A percentile compares a stretch with the other conserved stretches of the same genome.
These are phyloP conservation scores for Drosophila kohkoa DNA, from an alignment of 1,140 invertebrate species.

Conservation along the genomic window DNA sequence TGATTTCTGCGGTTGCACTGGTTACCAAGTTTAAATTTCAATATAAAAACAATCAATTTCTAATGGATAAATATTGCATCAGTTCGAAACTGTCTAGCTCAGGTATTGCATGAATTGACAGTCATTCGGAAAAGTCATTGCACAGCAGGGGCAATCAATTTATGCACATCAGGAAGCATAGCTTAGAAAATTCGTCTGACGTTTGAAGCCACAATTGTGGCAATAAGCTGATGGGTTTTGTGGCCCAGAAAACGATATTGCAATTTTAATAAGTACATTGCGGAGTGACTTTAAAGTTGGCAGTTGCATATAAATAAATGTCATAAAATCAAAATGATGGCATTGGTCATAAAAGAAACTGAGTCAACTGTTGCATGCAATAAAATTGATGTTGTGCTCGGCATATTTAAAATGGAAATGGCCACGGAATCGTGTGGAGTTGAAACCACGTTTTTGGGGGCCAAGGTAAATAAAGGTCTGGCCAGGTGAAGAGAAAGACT, in stretches of 20 bases:
- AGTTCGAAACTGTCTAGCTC: too few relatives aligned
- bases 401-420: conserved; percentile 9
- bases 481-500: neutral
- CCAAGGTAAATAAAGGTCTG: conserved; percentile 15
- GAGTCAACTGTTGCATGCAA: conserved; percentile 50
- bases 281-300: neutral
- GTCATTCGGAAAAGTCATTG: neutral
- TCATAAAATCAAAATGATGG: conserved; percentile 45
- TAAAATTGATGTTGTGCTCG: conserved; percentile 37
- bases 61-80: too few relatives aligned
- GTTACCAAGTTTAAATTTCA: too few relatives aligned
- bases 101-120: too few relatives aligned
- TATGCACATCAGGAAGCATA: neutral
- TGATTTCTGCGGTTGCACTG: too few relatives aligned
- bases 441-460: neutral
- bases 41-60: too few relatives aligned
- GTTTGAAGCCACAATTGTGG: neutral
- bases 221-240: conserved; percentile 1
- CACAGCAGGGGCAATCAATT: neutral
- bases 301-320: conserved; percentile 15
- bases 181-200: neutral
- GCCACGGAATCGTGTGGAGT: neutral
- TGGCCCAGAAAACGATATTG: conserved; percentile 10
- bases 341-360: conserved; percentile 23
- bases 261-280: conserved; percentile 12